Evolutionary conservation across 2,113 vertebrate genomes (phyloP).

Genomic region (Lycaon pictus): DNA sequence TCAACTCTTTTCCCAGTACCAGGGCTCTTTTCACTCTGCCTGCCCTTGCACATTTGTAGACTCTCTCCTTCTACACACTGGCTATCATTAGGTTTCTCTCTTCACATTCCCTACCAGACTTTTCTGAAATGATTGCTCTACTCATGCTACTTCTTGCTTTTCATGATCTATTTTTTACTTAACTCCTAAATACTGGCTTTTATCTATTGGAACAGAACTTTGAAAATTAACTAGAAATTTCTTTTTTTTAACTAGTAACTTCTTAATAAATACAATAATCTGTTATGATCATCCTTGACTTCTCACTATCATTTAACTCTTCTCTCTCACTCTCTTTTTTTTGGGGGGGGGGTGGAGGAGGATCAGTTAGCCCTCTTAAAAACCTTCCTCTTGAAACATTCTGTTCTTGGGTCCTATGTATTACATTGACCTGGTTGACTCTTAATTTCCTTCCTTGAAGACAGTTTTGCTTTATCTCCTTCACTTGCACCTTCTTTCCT

Average conservation of each 20-base stretch:
- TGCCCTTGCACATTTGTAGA: neutral
- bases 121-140: neutral
- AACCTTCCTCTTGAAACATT: neutral
- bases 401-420: neutral
- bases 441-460: neutral
- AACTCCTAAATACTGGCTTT: neutral
- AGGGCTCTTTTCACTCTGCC: neutral
- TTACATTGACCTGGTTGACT: neutral
- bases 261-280: neutral
- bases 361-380: neutral
- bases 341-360: neutral
- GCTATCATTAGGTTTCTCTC: neutral
- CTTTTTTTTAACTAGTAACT: neutral
- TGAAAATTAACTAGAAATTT: neutral
- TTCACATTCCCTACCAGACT: neutral
- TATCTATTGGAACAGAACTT: neutral
- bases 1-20: neutral
- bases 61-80: neutral
- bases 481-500: neutral
- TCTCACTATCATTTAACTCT: neutral
- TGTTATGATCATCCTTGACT: neutral
- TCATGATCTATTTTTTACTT: neutral
- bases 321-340: neutral
- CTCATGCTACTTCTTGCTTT: neutral
- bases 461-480: neutral